These are phyloP conservation scores for Sclerurus mexicanus DNA, from an alignment of 2,113 vertebrate species.

Conservation along the genomic window DNA sequence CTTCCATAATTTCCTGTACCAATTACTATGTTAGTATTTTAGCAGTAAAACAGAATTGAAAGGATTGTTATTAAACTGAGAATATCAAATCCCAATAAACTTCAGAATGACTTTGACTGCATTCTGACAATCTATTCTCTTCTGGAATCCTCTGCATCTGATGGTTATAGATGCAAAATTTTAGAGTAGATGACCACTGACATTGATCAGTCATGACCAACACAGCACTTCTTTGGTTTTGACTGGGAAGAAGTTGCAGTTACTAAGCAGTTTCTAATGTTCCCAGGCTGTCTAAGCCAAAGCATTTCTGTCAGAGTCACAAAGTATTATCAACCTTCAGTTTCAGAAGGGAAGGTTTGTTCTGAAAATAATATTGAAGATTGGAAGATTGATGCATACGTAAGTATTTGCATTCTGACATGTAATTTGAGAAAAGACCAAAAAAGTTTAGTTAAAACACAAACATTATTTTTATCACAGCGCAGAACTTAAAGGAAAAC, in stretches of 20 bases:
- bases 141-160: not conserved
- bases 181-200: not conserved
- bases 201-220: not conserved
- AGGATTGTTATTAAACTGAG: not conserved
- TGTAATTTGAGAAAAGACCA: not conserved
- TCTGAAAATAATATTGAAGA: not conserved
- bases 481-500: not conserved
- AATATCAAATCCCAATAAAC: not conserved
- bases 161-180: not conserved
- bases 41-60: not conserved
- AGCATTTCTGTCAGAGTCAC: not conserved
- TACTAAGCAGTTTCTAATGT: not conserved
- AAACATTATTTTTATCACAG: not conserved
- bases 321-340: not conserved
- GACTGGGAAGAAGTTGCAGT: not conserved
- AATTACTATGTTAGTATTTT: not conserved
- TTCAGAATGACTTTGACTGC: not conserved
- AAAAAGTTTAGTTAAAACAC: not conserved
- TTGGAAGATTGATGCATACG: not conserved
- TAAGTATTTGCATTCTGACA: conserved; percentile 2
- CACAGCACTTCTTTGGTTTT: not conserved
- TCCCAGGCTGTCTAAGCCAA: not conserved
- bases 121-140: not conserved
- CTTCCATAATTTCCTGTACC: not conserved
- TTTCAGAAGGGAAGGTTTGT: not conserved